Conservation (phyloP, 2,888 invertebrate genomes). For the Perdita meconis region DNA sequence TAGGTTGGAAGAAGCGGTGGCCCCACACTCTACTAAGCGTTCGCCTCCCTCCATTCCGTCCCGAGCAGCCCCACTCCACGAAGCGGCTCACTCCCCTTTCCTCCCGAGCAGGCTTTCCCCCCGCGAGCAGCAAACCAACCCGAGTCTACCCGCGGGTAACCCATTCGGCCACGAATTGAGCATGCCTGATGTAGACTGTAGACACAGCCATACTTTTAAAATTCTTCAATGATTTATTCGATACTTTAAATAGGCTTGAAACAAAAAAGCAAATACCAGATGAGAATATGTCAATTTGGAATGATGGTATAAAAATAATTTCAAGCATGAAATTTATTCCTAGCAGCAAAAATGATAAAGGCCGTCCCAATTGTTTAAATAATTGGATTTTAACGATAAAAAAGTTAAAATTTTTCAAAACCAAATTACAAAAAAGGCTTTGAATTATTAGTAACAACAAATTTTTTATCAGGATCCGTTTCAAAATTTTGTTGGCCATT, state of each 20-base stretch:
- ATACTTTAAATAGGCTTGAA: background rate
- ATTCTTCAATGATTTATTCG: background rate
- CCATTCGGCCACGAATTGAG: too few relatives aligned
- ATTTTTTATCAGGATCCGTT: slow-evolving; percentile 1
- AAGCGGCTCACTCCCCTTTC: too few relatives aligned
- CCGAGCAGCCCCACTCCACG: too few relatives aligned
- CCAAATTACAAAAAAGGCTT: background rate
- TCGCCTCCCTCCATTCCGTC: too few relatives aligned
- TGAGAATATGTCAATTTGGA: too few relatives aligned
- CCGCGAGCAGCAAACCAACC: too few relatives aligned
- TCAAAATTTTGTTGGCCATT: background rate
- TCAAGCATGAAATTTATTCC: background rate
- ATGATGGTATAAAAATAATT: background rate
- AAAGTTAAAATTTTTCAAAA: background rate
- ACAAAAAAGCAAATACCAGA: background rate
- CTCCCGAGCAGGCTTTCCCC: too few relatives aligned
- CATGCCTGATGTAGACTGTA: too few relatives aligned
- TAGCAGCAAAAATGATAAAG: background rate
- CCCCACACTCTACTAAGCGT: too few relatives aligned
- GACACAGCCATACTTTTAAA: background rate
- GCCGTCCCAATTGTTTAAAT: background rate
- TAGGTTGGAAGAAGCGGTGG: too few relatives aligned
- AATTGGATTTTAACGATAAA: background rate
- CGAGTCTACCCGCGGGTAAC: too few relatives aligned
- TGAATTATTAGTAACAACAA: background rate